Evolutionary conservation across 2,888 invertebrate genomes (phyloP), one percentile per base, ranked within the genome.

Genomic region (Xestia sexstrigata): DNA sequence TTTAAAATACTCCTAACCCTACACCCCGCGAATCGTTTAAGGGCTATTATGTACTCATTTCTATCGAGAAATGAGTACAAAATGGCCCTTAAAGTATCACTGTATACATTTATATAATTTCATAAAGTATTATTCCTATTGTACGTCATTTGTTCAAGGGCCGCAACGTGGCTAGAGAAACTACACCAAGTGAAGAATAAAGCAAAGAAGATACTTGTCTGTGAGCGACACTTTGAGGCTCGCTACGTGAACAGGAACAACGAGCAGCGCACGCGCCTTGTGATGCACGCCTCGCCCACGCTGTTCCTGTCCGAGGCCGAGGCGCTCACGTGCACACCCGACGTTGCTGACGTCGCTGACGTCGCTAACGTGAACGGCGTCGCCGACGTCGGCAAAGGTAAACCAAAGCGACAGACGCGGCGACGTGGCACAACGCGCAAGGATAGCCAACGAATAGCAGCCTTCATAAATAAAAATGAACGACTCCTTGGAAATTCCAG

Each of bases 221-320:
- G 89, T 78, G 84, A 87, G 66, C 70, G 70, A 62, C 89, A 90
- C 74, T 89, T 89, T 63, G 81, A 84, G 13, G 42, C 63, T 0
- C 68, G 73, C n/a, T 78, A 76, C 35, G 78, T 89, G 15, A 70
- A 77, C 42, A 8, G 60, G 7, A 74, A 70, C 52, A 78, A 78
- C 55, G 77, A 72, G 17, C n/a, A 47, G 13, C 76, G 84, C 49
- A 87, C 79, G 62, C 83, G 86, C 8, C 79, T 91, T 8, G 74
- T 80, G 65, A 83, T 76, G 67, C 72, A 76, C 23, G 90, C 88
- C 6, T 49, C 88, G 15, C 91, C 91, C 20, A 87, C 88, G 5
- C 79, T 87, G 30, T 78, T 71, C 55, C 72, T 91, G 13, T 87
- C 88, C 5, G 20, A 11, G 15, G 0, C 76, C 49, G 78, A 58